Conservation (phyloP, 2,797 vertebrate species). For the Morelia viridis region DNA sequence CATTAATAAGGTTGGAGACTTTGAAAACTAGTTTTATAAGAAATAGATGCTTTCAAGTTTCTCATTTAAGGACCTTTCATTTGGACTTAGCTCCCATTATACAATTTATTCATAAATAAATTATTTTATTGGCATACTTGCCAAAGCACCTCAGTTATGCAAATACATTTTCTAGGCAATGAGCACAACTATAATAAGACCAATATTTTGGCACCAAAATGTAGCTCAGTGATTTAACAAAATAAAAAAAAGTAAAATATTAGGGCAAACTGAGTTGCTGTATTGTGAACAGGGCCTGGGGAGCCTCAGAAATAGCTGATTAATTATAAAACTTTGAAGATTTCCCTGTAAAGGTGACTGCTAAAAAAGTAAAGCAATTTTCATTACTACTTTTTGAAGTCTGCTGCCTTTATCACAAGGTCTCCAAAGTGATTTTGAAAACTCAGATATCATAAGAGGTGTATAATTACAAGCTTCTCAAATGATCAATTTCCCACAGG, state of each 20-base stretch:
- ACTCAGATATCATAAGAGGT: background rate
- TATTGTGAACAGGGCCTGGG: conserved; percentile 17
- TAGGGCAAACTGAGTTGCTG: background rate
- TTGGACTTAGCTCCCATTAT: background rate
- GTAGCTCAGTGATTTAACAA: conserved; percentile 5
- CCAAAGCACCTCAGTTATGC: conserved; percentile 21
- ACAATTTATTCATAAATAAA: conserved; percentile 4
- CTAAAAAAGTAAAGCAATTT: conserved; percentile 40
- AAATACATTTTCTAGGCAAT: conserved; percentile 26
- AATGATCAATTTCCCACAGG: conserved; percentile 11
- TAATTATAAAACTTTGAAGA: conserved; percentile 29
- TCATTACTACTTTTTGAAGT: conserved; percentile 35
- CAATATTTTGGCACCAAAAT: conserved; percentile 8
- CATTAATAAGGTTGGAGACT: background rate
- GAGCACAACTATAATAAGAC: conserved; percentile 21
- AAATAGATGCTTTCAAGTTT: conserved; percentile 15
- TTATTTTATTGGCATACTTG: conserved; percentile 4
- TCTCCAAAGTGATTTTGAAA: conserved; percentile 21
- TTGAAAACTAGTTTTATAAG: conserved; percentile 10
- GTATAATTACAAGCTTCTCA: conserved; percentile 19
- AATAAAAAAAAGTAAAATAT: background rate
- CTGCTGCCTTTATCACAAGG: conserved; percentile 35
- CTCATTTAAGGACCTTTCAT: background rate
- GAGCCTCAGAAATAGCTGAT: conserved; percentile 29
- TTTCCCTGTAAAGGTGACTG: conserved; percentile 29